Percentiles rank a stretch among this genome's conserved stretches.
phyloP scores from a whole-genome alignment of 2,888 invertebrate genomes.

The Stenotaenia linearis region DNA sequence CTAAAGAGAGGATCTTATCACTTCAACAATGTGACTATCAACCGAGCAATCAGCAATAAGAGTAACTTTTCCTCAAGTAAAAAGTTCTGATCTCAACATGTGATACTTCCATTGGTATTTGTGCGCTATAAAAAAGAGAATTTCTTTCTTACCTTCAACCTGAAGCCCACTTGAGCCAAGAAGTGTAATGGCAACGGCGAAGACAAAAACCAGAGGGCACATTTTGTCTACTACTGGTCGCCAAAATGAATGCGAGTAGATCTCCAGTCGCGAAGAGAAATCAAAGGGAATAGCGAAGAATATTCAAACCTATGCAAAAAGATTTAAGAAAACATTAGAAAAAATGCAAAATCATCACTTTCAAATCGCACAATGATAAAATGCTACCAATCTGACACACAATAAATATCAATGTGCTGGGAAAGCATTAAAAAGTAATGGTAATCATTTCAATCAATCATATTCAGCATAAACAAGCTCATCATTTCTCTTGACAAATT shows the following conservation, averaged over 20 bases:
- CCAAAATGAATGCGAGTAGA: not conserved
- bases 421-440: not conserved
- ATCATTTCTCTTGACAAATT: not conserved
- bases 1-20: not conserved
- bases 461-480: not conserved
- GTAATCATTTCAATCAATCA: not conserved
- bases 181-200: not conserved
- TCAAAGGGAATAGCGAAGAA: not conserved
- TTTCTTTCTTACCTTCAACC: not conserved
- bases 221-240: not conserved
- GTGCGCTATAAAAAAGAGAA: not conserved
- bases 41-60: not conserved
- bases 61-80: not conserved
- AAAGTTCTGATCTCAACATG: not conserved
- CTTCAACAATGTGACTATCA: not conserved
- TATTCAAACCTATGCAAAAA: not conserved
- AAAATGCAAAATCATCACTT: conserved; percentile 2
- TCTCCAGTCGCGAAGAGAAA: not conserved
- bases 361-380: not conserved
- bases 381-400: not conserved
- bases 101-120: not conserved
- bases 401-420: not conserved
- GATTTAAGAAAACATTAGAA: not conserved
- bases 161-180: not conserved
- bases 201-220: not conserved